Base-by-base conservation (phyloP, 2,113 vertebrate genomes). In the Oceanodroma tethys region DNA sequence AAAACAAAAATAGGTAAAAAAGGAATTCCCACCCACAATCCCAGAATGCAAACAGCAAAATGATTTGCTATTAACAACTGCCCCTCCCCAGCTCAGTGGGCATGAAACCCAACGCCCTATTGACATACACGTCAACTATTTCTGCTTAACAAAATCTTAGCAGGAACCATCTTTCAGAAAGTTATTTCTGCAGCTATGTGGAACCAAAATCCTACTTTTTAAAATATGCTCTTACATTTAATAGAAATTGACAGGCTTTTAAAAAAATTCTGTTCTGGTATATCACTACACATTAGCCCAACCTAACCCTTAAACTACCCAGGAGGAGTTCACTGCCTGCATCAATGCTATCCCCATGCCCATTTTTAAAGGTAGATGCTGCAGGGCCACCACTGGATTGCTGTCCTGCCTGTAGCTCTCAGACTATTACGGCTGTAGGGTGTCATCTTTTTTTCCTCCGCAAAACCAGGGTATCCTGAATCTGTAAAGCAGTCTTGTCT, bases 231-330 rank as follows among this genome's bases (percentile, higher is more conserved):
- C 40, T 70, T 40, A 32, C 4, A 62, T 68, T 34, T 47, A 73
- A 27, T 6, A 40, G 10, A 60, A 30, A 38, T 5, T 56, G 17
- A 2, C 5, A 27, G 9, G 36, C 22, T 67, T 60, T n/a, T 22
- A 53, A 63, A 45, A 43, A 30, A 60, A 29, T 16, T 62, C 36
- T 38, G 11, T 43, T 70, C 59, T 53, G 18, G 7, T n/a, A 1
- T 13, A 83, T 13, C 74, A 70, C n/a, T 15, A 22, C 5, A 27
- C 7, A 30, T 16, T 16, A 86, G 43, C 34, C 56, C 38, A 83
- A 20, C 0, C 0, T 3, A 70, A 53, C 18, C 26, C 45, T 48
- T 38, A 2, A 50, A n/a, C 22, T n/a, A 32, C 1, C 3, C 42
- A 38, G 36, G 67, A 55, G 47, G 45, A 68, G 38, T 0, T 66